These are phyloP conservation scores for Drosophila bunnanda DNA, from an alignment of 2,888 invertebrate genomes.

Conservation along the genomic window DNA sequence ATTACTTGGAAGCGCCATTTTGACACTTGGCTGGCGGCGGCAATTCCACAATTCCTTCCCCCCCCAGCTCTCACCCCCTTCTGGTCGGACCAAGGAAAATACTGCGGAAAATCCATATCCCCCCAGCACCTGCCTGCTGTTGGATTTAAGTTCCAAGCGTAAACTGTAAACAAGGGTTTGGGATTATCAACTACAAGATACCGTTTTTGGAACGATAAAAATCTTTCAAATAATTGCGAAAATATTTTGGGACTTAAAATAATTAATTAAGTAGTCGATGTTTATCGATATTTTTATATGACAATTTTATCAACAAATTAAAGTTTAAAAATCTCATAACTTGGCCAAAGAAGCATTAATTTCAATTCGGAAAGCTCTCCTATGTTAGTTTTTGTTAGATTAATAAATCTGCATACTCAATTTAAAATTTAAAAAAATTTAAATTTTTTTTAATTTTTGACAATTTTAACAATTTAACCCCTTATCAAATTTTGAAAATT, in stretches of 20 bases:
- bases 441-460: too few relatives aligned
- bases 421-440: too few relatives aligned
- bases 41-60: conserved; percentile 36
- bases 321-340: too few relatives aligned
- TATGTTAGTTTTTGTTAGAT: too few relatives aligned
- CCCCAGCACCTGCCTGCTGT: conserved; percentile 4
- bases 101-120: not conserved
- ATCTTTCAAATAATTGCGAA: not conserved
- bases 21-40: conserved; percentile 69
- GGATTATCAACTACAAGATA: not conserved
- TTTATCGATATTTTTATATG: too few relatives aligned
- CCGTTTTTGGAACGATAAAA: not conserved
- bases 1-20: conserved; percentile 72
- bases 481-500: too few relatives aligned
- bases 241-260: not conserved
- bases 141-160: conserved; percentile 41
- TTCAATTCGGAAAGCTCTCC: too few relatives aligned
- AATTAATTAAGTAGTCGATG: too few relatives aligned
- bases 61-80: not conserved
- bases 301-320: too few relatives aligned
- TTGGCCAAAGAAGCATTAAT: too few relatives aligned
- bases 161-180: conserved; percentile 32
- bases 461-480: too few relatives aligned
- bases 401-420: too few relatives aligned
- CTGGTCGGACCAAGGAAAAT: not conserved